A percentile compares a stretch with the other conserved stretches of the same genome.
Conservation (phyloP, 2,888 invertebrate genomes). For the Campopleginae sp. region DNA sequence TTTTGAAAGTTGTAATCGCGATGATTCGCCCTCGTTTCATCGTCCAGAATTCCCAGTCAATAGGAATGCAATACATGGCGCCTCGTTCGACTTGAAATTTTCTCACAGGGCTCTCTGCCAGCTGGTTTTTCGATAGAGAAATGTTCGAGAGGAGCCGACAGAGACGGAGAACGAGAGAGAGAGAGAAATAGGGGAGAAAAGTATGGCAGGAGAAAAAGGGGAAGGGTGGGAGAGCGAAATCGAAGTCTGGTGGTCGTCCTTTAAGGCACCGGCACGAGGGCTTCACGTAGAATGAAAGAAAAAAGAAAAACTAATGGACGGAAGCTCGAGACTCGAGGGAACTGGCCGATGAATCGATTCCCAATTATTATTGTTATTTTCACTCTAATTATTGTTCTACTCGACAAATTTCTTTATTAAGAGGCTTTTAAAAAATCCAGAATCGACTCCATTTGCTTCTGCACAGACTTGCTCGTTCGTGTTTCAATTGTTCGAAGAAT, state of each 20-base stretch:
- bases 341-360: conserved; percentile 17
- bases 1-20: not conserved
- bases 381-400: conserved; percentile 5
- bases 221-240: not conserved
- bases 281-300: conserved; percentile 23
- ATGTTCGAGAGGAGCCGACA: conserved; percentile 5
- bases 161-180: not conserved
- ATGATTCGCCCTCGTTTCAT: not conserved
- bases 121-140: conserved; percentile 46
- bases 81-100: conserved; percentile 37
- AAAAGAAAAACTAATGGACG: conserved; percentile 15
- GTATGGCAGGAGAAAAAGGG: not conserved
- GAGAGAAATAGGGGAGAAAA: not conserved
- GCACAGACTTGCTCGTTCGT: not conserved
- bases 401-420: conserved; percentile 25
- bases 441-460: conserved; percentile 27
- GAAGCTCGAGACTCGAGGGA: not conserved
- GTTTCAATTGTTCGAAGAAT: conserved; percentile 38
- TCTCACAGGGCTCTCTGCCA: conserved; percentile 54
- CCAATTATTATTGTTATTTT: conserved; percentile 24
- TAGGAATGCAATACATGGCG: conserved; percentile 39
- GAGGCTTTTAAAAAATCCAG: conserved; percentile 5
- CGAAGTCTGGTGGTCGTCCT: conserved; percentile 23
- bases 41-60: conserved; percentile 28
- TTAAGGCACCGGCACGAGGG: conserved; percentile 53